Conservation (phyloP, 1,140 invertebrate species). For the Anastatus disparis region DNA sequence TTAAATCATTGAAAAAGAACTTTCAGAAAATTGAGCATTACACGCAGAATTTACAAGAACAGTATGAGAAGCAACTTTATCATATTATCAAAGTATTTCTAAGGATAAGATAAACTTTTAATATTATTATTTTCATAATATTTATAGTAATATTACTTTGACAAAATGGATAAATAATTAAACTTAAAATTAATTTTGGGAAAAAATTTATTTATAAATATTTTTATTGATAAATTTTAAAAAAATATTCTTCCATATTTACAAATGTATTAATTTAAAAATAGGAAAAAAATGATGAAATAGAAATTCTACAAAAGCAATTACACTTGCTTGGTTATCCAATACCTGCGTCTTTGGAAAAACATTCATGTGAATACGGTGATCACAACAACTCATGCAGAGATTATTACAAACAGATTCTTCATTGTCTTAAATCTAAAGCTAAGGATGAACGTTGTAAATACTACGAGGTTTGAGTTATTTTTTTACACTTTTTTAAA, state of each 20-base stretch:
- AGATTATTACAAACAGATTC: neutral
- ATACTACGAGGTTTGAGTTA: slow-evolving; percentile 4
- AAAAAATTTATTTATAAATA: too few species aligned
- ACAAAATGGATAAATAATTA: too few species aligned
- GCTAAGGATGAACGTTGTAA: neutral
- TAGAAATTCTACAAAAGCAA: neutral
- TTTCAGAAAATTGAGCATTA: slow-evolving; percentile 48
- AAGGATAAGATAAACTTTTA: slow-evolving; percentile 10
- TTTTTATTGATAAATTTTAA: too few species aligned
- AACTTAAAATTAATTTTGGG: too few species aligned
- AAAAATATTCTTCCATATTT: neutral
- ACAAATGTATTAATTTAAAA: neutral
- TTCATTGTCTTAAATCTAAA: neutral
- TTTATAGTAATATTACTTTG: too few species aligned
- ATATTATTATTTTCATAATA: too few species aligned
- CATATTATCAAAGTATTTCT: slow-evolving; percentile 45
- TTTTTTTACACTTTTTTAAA: neutral
- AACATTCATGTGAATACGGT: too few species aligned
- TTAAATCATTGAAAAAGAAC: slow-evolving; percentile 44
- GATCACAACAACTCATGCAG: too few species aligned
- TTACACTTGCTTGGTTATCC: too few species aligned
- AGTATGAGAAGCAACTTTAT: slow-evolving; percentile 51
- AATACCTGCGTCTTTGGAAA: too few species aligned
- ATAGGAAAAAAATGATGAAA: slow-evolving; percentile 10
- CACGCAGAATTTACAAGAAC: slow-evolving; percentile 44